Conservation (phyloP, 1,140 invertebrate species). For the Drosophila nebulosa region DNA sequence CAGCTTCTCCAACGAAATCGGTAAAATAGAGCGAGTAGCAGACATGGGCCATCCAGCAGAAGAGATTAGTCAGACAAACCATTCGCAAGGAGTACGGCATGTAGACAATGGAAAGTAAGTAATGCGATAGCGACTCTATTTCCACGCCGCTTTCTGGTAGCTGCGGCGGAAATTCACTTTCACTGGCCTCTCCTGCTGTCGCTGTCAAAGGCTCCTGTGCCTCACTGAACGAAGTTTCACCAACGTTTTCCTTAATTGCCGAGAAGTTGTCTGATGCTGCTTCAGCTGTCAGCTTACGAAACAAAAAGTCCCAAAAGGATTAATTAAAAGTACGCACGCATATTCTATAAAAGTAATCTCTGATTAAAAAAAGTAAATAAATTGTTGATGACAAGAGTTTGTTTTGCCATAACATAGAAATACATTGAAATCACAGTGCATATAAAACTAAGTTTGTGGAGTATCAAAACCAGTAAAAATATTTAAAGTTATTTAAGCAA, state of each 20-base stretch:
- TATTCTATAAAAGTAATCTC: not conserved
- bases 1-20: conserved; percentile 97
- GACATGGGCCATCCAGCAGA: conserved; percentile 98
- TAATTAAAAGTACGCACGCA: conserved; percentile 5
- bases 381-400: not conserved
- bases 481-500: too few species aligned
- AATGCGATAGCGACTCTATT: conserved; percentile 85
- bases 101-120: conserved; percentile 92
- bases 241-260: conserved; percentile 18
- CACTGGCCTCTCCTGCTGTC: not conserved
- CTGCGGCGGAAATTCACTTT: not conserved
- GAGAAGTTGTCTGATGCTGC: conserved; percentile 2
- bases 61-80: conserved; percentile 96
- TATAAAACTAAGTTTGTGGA: not conserved
- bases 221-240: conserved; percentile 57
- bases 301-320: conserved; percentile 14
- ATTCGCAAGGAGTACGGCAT: conserved; percentile 94
- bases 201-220: conserved; percentile 2
- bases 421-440: not conserved
- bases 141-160: conserved; percentile 31
- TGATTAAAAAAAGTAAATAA: conserved; percentile 5
- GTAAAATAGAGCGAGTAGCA: conserved; percentile 98
- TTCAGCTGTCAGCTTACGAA: conserved; percentile 16
- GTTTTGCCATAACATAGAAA: not conserved
- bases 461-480: too few species aligned